These are phyloP conservation scores for Montipora foliosa DNA, from an alignment of 64 coral and sea anemone species.

Conservation along the genomic window DNA sequence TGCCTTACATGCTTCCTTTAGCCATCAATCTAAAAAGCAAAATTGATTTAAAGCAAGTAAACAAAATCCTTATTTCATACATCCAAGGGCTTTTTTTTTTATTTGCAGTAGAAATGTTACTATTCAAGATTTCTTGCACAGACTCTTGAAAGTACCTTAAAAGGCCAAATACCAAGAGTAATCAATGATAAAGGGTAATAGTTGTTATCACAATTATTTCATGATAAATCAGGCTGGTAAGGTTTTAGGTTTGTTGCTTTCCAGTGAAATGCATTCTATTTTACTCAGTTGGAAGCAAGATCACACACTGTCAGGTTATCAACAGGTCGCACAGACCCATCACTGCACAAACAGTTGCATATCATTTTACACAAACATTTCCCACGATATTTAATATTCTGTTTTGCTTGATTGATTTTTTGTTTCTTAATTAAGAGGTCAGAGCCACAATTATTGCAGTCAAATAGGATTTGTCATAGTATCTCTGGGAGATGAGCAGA, in stretches of 20 bases:
- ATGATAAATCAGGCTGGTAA: no score
- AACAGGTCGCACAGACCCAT: no score
- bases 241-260: neutral
- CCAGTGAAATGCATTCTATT: neutral
- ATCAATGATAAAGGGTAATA: no score
- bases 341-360: neutral
- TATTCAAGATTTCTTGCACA: no score
- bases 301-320: neutral
- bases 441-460: neutral
- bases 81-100: neutral
- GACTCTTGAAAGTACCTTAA: no score
- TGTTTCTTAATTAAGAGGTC: neutral
- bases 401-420: slow-evolving; percentile 23
- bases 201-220: no score
- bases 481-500: neutral
- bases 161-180: no score
- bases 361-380: slow-evolving; percentile 11
- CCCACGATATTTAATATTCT: slow-evolving; percentile 42
- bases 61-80: neutral
- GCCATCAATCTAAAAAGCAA: neutral
- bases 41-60: neutral
- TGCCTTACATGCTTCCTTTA: neutral
- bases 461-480: neutral
- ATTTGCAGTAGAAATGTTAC: no score
- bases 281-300: neutral